Percentiles rank a stretch among this genome's conserved stretches.
Evolutionary conservation across 2,888 invertebrate genomes (phyloP).

Genomic region (Copidosoma aretas): DNA sequence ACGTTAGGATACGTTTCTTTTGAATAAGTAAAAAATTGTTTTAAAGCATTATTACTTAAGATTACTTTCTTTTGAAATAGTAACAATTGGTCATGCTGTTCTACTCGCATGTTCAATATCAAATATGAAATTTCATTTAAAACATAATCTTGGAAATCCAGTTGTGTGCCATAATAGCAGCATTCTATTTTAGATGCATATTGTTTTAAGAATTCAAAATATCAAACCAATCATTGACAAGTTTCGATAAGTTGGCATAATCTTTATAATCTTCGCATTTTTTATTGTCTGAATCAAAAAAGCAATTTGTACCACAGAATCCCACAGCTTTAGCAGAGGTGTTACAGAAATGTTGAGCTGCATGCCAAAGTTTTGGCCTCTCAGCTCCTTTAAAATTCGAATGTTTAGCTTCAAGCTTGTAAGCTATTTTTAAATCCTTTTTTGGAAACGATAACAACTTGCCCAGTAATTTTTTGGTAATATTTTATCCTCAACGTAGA

Average conservation of each 20-base stretch:
- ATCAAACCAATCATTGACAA: constrained; percentile 27
- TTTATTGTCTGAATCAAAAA: neutral
- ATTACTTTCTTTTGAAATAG: constrained; percentile 15
- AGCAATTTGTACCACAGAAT: neutral
- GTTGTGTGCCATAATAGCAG: neutral
- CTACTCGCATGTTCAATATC: neutral
- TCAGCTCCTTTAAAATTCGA: constrained; percentile 8
- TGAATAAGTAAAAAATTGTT: constrained; percentile 6
- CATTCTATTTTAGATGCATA: neutral
- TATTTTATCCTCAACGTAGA: too few relatives aligned
- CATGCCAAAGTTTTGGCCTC: constrained; percentile 23
- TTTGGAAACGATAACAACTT: constrained; percentile 43
- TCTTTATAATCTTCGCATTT: neutral
- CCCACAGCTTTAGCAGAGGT: constrained; percentile 11
- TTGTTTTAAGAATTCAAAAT: constrained; percentile 12
- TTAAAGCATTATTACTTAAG: neutral
- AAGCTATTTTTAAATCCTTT: constrained; percentile 37
- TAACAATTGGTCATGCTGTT: neutral
- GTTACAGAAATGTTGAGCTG: constrained; percentile 21
- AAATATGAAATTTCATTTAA: constrained; percentile 1
- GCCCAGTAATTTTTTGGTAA: too few relatives aligned
- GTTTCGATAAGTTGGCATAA: neutral
- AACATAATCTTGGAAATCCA: neutral
- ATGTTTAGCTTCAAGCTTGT: constrained; percentile 5
- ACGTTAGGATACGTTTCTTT: neutral